phyloP scores from a whole-genome alignment of 2,113 vertebrate species.

The Panthera leo region DNA sequence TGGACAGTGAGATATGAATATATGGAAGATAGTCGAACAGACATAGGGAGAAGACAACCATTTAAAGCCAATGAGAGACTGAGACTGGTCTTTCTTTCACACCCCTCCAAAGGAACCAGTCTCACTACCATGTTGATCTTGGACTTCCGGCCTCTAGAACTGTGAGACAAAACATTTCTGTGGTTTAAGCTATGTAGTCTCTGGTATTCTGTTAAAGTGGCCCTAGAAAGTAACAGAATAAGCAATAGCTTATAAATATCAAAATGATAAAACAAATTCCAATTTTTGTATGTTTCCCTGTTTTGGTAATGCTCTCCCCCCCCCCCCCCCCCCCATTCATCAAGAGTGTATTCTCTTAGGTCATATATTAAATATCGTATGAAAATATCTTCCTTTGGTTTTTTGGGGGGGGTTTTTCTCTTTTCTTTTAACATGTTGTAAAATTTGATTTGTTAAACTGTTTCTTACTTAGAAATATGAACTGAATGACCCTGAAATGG shows the following conservation, averaged over 20 bases:
- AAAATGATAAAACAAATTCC: background rate
- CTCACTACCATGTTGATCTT: background rate
- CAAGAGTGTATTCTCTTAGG: background rate
- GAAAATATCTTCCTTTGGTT: background rate
- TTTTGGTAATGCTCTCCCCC: background rate
- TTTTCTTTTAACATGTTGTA: background rate
- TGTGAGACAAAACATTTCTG: background rate
- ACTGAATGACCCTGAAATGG: conserved; percentile 6
- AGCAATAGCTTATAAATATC: background rate
- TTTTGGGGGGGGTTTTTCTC: background rate
- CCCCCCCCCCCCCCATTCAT: background rate
- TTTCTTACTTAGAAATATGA: conserved; percentile 58
- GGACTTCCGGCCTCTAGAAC: background rate
- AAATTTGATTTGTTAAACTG: conserved; percentile 17
- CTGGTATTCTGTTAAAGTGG: background rate
- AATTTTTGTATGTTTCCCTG: background rate
- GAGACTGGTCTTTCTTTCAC: background rate
- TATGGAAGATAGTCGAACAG: background rate
- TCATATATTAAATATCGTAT: background rate
- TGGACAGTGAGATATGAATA: background rate
- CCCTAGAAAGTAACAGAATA: background rate
- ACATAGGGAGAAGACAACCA: background rate
- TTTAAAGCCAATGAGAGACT: background rate
- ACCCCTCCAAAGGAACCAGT: background rate
- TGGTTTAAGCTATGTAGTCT: background rate